Base-by-base conservation (phyloP, 2,888 invertebrate genomes). In the Steromphala cineraria region DNA sequence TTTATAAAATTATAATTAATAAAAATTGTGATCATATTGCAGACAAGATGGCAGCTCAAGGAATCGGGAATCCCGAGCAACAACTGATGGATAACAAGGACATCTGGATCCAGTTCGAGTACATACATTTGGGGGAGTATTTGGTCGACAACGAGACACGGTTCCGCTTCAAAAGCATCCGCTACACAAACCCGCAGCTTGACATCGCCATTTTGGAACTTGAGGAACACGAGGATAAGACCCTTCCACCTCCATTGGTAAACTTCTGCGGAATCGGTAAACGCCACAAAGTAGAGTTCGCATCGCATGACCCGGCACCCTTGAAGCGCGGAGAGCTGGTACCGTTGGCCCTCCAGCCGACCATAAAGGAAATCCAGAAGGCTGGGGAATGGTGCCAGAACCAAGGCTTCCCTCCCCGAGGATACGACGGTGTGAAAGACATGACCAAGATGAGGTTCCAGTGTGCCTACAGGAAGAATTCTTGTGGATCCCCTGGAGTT, bases 141-240 rank as follows among this genome's bases (percentile, higher is more conserved):
- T 36, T 40, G n/a, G 36, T 71, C 36, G 71, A 71, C 71, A 71
- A 71, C 36, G 40, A n/a, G 3, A 71, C 71, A 17, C 15, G 71
- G 24, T 71, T 71, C 71, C 28, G 36, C 19, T 71, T 71, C 36
- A 36, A 3, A n/a, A 2, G 31, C 10, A 40, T 71, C 31, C 71
- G 17, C 40, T 71, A 71, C 31, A 40, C 71, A 2, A 71, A 71
- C 71, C 71, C 71, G 36, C 31, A 71, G 19, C 71, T 71, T 2
- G 71, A 71, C 71, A 19, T 71, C 13, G 71, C 71, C 36, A 40
- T 71, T 31, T 36, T 71, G 40, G 71, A 71, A 71, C 71, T 71
- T 8, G 36, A 19, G 36, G 15, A n/a, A 13, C 17, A 71, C 8
- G 71, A 71, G 0, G 4, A 4, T 3, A 71, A 71, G 71, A 31